A percentile compares a stretch with the other conserved stretches of the same genome.
Conservation (phyloP, 2,888 invertebrate species). For the Drosophila birchii region DNA sequence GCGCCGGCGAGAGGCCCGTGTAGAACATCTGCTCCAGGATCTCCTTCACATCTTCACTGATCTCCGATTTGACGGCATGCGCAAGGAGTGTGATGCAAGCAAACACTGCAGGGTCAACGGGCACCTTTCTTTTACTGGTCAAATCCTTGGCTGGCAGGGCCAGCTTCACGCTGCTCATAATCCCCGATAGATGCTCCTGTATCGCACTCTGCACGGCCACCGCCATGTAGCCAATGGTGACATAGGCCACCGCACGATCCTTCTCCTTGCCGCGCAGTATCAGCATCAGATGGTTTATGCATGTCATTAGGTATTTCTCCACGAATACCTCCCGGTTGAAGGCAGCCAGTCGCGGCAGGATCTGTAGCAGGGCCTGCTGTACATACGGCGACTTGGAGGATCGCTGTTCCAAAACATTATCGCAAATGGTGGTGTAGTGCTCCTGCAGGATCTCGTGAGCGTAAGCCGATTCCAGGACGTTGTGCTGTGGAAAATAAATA, state of each 20-base stretch:
- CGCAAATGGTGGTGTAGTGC: conserved; percentile 92
- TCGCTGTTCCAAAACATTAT: conserved; percentile 91
- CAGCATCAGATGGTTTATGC: conserved; percentile 91
- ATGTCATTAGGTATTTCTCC: conserved; percentile 89
- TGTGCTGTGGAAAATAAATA: conserved; percentile 73
- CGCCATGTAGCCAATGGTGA: conserved; percentile 95
- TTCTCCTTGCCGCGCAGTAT: conserved; percentile 92
- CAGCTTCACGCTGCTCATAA: conserved; percentile 93
- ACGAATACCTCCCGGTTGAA: conserved; percentile 94
- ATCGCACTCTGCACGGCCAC: conserved; percentile 94
- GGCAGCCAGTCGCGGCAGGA: conserved; percentile 96
- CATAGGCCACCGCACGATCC: conserved; percentile 94
- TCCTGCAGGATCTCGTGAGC: conserved; percentile 93
- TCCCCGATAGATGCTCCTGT: conserved; percentile 91
- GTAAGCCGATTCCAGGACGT: conserved; percentile 93
- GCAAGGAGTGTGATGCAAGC: conserved; percentile 96
- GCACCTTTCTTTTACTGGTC: conserved; percentile 90
- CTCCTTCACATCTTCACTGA: conserved; percentile 91
- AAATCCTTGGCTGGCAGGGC: conserved; percentile 92
- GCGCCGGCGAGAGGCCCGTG: conserved; percentile 94
- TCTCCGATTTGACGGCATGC: conserved; percentile 92
- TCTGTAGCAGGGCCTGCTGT: conserved; percentile 93
- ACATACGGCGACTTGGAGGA: conserved; percentile 91
- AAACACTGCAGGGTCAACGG: conserved; percentile 95
- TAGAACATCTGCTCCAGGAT: conserved; percentile 96